Evolutionary conservation across 1,140 invertebrate genomes (phyloP).

Genomic region (Argopecten irradians): DNA sequence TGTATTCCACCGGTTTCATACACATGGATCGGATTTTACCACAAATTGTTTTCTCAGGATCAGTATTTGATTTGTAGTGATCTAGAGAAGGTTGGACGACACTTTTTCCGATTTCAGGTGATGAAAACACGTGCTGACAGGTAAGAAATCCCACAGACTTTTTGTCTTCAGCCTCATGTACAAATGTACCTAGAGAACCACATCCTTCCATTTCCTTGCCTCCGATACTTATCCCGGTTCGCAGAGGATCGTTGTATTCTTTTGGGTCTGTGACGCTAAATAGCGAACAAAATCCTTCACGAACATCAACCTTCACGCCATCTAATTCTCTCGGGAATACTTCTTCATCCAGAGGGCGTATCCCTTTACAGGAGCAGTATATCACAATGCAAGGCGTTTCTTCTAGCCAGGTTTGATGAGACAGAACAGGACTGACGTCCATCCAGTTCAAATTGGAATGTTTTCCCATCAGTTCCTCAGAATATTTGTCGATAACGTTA

Average conservation of each 20-base stretch:
- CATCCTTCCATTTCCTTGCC: not conserved
- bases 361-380: conserved; percentile 12
- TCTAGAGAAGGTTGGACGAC: not conserved
- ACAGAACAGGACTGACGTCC: not conserved
- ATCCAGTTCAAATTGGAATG: not conserved
- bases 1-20: not conserved
- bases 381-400: not conserved
- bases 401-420: not conserved
- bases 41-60: not conserved
- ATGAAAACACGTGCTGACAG: not conserved
- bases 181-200: not conserved
- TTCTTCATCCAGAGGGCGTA: not conserved
- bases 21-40: not conserved
- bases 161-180: not conserved
- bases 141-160: not conserved
- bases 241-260: not conserved
- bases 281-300: not conserved
- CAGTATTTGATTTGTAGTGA: not conserved
- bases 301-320: not conserved
- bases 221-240: not conserved
- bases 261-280: not conserved
- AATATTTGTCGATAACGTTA: not conserved
- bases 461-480: not conserved
- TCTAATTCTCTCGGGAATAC: not conserved
- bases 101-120: not conserved